Conservation (phyloP, 2,888 invertebrate genomes). For the Rhodophaea formosa region DNA sequence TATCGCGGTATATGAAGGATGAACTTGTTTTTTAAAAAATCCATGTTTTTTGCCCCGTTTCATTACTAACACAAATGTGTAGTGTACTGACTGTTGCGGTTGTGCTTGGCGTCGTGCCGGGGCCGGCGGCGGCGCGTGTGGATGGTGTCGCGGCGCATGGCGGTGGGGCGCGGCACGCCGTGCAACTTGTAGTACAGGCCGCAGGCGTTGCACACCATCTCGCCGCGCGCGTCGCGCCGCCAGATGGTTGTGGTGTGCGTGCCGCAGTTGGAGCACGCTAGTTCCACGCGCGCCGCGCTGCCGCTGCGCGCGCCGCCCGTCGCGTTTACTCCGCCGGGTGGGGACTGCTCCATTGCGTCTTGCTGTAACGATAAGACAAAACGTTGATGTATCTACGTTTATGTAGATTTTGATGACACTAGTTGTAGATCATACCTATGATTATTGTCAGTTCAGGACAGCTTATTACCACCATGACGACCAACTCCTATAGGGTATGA, state of each 20-base stretch:
- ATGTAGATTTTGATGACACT: too few species aligned
- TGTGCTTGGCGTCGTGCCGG: conserved; percentile 83
- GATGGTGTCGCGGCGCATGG: conserved; percentile 98
- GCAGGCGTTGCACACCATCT: conserved; percentile 99
- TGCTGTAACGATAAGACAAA: conserved; percentile 31
- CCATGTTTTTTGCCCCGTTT: too few species aligned
- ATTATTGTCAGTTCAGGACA: too few species aligned
- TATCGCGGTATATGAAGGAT: too few species aligned
- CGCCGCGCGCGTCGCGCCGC: conserved; percentile 97
- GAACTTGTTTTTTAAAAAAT: too few species aligned
- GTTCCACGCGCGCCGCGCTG: conserved; percentile 84
- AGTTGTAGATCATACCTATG: too few species aligned
- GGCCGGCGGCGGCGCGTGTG: conserved; percentile 95
- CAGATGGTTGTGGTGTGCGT: conserved; percentile 99
- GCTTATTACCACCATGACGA: too few species aligned
- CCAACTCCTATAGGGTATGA: too few species aligned
- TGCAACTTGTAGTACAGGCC: conserved; percentile 98
- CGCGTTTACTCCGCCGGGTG: conserved; percentile 27
- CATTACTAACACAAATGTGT: too few species aligned
- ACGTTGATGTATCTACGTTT: too few species aligned
- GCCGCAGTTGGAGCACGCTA: conserved; percentile 97
- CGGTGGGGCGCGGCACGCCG: conserved; percentile 94
- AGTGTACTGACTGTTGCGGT: conserved; percentile 72
- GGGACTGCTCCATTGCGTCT: conserved; percentile 40
- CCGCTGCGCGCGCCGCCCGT: conserved; percentile 33